Conservation (phyloP, 1,140 invertebrate genomes). For the Arion vulgaris region DNA sequence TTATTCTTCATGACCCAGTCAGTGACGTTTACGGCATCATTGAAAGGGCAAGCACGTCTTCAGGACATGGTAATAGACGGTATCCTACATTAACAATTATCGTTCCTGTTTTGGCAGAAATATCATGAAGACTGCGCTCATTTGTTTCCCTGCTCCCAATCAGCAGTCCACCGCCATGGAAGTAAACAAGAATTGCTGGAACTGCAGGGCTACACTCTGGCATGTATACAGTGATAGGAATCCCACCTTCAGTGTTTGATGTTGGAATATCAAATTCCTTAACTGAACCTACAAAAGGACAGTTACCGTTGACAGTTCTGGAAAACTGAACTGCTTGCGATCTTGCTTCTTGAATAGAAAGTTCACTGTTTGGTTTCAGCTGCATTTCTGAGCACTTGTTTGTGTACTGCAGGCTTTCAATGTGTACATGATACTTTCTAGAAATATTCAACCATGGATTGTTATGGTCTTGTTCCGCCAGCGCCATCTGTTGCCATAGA, state of each 20-base stretch:
- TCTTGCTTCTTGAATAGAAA: conserved; percentile 45
- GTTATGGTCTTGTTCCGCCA: too few species aligned
- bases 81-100: conserved; percentile 56
- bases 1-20: conserved; percentile 47
- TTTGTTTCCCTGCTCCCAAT: conserved; percentile 37
- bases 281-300: conserved; percentile 47
- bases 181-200: conserved; percentile 47
- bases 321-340: conserved; percentile 19
- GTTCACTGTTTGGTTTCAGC: conserved; percentile 22
- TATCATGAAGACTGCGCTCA: conserved; percentile 31
- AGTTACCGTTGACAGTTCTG: conserved; percentile 43
- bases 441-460: too few species aligned
- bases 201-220: background rate
- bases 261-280: conserved; percentile 52
- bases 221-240: conserved; percentile 42
- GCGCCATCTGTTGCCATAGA: too few species aligned
- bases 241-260: background rate
- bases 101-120: conserved; percentile 26
- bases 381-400: conserved; percentile 8
- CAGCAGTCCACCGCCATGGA: conserved; percentile 51
- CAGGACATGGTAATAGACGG: conserved; percentile 50
- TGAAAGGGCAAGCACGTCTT: conserved; percentile 41
- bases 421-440: conserved; percentile 52
- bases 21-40: conserved; percentile 40
- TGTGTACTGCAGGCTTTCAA: conserved; percentile 51